Base-by-base conservation (phyloP, 2,797 vertebrate genomes). In the Hydrocynus forskahlii region DNA sequence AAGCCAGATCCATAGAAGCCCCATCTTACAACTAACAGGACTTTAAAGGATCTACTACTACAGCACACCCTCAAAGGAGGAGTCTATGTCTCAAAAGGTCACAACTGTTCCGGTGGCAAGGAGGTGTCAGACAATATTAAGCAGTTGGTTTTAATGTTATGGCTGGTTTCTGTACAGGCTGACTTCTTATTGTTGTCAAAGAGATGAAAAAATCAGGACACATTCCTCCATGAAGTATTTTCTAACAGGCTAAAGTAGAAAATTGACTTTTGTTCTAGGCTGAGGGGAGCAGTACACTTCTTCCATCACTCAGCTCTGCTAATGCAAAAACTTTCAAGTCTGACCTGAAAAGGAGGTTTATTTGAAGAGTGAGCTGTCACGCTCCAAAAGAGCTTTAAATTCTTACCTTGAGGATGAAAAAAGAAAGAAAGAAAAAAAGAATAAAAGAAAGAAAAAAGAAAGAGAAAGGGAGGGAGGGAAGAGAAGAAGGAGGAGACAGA, bases 261-360 rank as follows among this genome's bases (percentile, higher is more conserved):
- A 81, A 76, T 69, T 55, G 54, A 81, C 55, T 81, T 68, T 74
- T 67, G 71, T 57, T 57, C 55, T 35, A 59, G 54, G 54, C 21
- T 80, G 23, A 25, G 9, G 48, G 29, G 35, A 52, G 62, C 40
- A 50, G 12, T 13, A n/a, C 59, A 72, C 38, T 12, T 35, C 38
- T 57, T 80, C 48, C 63, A 57, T 74, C 70, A 45, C 23, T 17
- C 70, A 21, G 70, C 60, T 72, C 19, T 16, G 25, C 19, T 62
- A 57, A 71, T 19, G 66, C 55, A 76, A 43, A 81, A 62, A 75
- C 14, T 38, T 50, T 23, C 23, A 29, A 55, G 50, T 38, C 70
- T 55, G n/a, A 81, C 40, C 80, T 45, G 45, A 71, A 25, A 70
- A 6, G 8, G 1, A 45, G 52, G 62, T 40, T 76, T 21, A 75